Conservation (phyloP, 1,140 invertebrate species). For the Potamilus streckersoni region DNA sequence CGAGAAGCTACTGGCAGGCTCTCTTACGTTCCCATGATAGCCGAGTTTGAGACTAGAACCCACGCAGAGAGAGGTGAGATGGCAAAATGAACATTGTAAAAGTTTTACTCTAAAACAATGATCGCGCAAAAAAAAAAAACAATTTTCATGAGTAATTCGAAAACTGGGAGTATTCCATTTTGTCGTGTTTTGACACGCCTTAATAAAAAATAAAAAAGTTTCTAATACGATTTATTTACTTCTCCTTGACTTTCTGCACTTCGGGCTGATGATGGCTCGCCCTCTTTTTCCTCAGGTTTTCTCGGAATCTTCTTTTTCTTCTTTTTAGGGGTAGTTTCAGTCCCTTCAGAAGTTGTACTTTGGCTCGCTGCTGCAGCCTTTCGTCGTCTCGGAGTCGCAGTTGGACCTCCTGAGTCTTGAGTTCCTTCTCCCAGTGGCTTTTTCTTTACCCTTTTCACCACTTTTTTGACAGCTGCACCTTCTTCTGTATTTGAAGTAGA, state of each 20-base stretch:
- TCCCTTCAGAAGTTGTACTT: conserved; percentile 4
- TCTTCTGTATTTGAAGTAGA: conserved; percentile 12
- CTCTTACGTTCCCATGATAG: too few species aligned
- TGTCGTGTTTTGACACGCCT: too few species aligned
- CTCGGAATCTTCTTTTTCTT: conserved; percentile 45
- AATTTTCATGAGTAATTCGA: too few species aligned
- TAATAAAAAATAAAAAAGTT: conserved; percentile 1
- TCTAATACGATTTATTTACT: conserved; percentile 4
- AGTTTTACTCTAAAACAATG: too few species aligned
- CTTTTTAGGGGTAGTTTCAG: conserved; percentile 28
- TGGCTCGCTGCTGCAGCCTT: conserved; percentile 31
- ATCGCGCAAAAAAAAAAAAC: too few species aligned
- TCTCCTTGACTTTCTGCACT: conserved; percentile 41
- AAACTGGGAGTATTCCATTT: too few species aligned
- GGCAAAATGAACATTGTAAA: too few species aligned
- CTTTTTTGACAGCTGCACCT: conserved; percentile 32
- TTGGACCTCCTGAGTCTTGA: conserved; percentile 22
- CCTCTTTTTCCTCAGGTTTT: conserved; percentile 31
- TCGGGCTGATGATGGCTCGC: conserved; percentile 39
- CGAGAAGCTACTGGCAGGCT: too few species aligned
- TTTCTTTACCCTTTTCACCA: conserved; percentile 49
- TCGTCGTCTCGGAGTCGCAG: conserved; percentile 29
- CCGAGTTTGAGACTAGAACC: too few species aligned
- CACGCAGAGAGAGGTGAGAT: too few species aligned
- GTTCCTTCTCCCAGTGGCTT: conserved; percentile 28